A percentile compares a stretch with the other conserved stretches of the same genome.
phyloP scores from a whole-genome alignment of 2,888 invertebrate genomes.

The Glaucopsyche alexis region DNA sequence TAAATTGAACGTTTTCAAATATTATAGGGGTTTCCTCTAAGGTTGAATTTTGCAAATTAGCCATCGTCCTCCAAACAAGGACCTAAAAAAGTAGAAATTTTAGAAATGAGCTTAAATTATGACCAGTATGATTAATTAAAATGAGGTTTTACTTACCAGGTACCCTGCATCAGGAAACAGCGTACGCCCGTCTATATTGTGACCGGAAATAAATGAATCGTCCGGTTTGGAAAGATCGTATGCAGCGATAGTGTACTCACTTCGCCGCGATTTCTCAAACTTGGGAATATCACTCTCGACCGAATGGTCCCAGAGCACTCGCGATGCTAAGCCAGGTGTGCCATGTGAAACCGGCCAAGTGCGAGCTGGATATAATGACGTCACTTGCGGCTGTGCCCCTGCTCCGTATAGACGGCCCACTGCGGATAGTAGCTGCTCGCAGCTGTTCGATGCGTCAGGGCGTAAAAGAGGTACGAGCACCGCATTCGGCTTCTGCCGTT shows the following conservation, averaged over 20 bases:
- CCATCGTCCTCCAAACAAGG: slow-evolving; percentile 92
- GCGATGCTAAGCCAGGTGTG: slow-evolving; percentile 93
- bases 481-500: slow-evolving; percentile 88
- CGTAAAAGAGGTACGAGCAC: slow-evolving; percentile 92
- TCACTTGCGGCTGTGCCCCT: slow-evolving; percentile 88
- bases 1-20: slow-evolving; percentile 94
- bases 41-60: slow-evolving; percentile 87
- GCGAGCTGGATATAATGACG: slow-evolving; percentile 87
- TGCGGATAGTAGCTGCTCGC: slow-evolving; percentile 86
- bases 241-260: slow-evolving; percentile 88
- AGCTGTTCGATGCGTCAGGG: slow-evolving; percentile 87
- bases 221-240: slow-evolving; percentile 86
- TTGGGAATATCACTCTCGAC: slow-evolving; percentile 92
- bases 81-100: slow-evolving; percentile 53
- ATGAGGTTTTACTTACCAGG: slow-evolving; percentile 74
- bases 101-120: slow-evolving; percentile 3
- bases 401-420: slow-evolving; percentile 88
- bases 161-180: slow-evolving; percentile 98
- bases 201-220: slow-evolving; percentile 89
- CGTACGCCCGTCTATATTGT: slow-evolving; percentile 95
- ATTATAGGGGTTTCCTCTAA: slow-evolving; percentile 90
- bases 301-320: slow-evolving; percentile 96
- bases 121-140: neutral
- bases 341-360: slow-evolving; percentile 93
- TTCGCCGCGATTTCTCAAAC: slow-evolving; percentile 84